Base-by-base conservation (phyloP, 30 jellyfish, hydroid and myxozoan genomes). In the Aurelia coerulea region DNA sequence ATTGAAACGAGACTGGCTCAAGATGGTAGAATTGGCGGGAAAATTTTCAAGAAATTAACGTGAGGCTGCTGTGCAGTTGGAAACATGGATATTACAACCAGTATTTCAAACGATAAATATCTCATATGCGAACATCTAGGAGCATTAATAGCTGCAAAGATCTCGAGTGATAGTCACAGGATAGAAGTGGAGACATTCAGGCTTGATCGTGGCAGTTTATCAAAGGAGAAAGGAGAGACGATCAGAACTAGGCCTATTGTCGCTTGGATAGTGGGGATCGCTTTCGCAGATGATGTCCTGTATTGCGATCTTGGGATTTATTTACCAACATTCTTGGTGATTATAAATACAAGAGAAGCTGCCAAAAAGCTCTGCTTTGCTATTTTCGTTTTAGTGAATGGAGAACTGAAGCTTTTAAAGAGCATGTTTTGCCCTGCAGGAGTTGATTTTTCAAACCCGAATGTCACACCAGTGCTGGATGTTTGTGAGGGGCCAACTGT, bases 401-500 rank as follows among this genome's bases (percentile, higher is more conserved):
- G 46, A 7, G 41, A 34, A 5, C 68, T 77, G 6, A 59, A 41
- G 14, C 62, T 16, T 14, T 73, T 31, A 3, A 73, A 46, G 35
- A 62, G 32, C 72, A 62, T 62, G 13, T 62, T 31, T 31, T 62
- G 32, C 35, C 35, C 72, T 4, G 72, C 35, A 62, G 16, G 34
- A 9, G 23, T 23, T 75, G 74, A 19, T 16, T 52, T 58, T 11
- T n/a, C 41, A 10, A 34, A 29, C 12, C 34, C 19, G 2, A 23
- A 19, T 10, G 14, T 46, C 17, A 14, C 59, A 19, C 62, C 19
- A 23, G 86, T 33, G n/a, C 29, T 77, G 32, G 66, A 77, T 11
- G 16, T 62, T 4, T 60, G 31, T 4, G 77, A 62, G 5, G 87
- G 87, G 5, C 87, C 87, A 16, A 58, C 68, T 1, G 68, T 77